Percentiles rank a stretch among this genome's conserved stretches.
Evolutionary conservation across 2,888 invertebrate species (phyloP).

Genomic region (Acleris emargana): DNA sequence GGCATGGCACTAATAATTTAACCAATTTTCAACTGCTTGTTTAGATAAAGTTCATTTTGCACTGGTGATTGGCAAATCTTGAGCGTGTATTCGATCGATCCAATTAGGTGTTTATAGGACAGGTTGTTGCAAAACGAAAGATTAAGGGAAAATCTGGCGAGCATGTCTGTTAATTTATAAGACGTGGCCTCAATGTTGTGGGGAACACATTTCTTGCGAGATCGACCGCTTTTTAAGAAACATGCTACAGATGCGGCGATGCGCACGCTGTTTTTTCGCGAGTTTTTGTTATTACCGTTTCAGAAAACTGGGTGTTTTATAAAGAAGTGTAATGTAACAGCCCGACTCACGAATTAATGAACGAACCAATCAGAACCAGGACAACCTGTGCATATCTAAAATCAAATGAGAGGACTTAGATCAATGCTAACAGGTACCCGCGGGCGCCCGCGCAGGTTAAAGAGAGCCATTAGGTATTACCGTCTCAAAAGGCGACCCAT

Average conservation of each 20-base stretch:
- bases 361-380: too few relatives aligned
- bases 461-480: conserved; percentile 3
- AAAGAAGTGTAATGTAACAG: too few relatives aligned
- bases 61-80: neutral
- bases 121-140: neutral
- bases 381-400: neutral
- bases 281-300: too few relatives aligned
- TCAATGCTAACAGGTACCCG: neutral
- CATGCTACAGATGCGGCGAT: too few relatives aligned
- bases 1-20: neutral
- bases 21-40: neutral
- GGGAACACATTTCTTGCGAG: neutral
- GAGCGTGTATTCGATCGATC: neutral
- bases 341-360: too few relatives aligned
- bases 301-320: too few relatives aligned
- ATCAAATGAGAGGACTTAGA: neutral
- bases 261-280: too few relatives aligned
- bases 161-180: neutral
- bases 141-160: neutral
- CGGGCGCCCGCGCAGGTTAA: neutral
- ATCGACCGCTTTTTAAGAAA: too few relatives aligned
- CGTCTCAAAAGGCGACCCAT: conserved; percentile 3
- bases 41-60: neutral
- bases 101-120: neutral
- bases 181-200: neutral